phyloP scores from a whole-genome alignment of 2,888 invertebrate genomes.

The Blastobasis lacticolella region DNA sequence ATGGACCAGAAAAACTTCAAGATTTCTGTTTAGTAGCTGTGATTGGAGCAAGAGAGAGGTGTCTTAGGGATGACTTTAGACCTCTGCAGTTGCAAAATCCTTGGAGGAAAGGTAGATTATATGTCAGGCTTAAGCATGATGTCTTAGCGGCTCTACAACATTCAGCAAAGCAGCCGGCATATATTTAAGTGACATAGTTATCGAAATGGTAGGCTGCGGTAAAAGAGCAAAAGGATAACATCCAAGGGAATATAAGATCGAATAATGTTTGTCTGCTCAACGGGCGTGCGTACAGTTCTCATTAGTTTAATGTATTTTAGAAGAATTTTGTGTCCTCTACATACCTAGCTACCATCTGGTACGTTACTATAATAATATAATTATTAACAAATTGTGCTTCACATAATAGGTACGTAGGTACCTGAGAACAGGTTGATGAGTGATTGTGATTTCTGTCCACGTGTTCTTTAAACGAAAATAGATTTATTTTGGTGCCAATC shows the following conservation, averaged over 20 bases:
- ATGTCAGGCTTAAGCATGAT: conserved; percentile 93
- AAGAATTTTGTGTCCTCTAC: neutral
- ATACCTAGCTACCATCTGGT: neutral
- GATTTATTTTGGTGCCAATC: conserved; percentile 60
- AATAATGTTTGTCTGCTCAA: neutral
- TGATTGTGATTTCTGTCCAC: too few species aligned
- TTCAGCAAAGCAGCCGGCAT: conserved; percentile 86
- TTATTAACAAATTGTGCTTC: neutral
- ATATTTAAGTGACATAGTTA: conserved; percentile 61
- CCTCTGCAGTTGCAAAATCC: conserved; percentile 95
- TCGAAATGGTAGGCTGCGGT: too few species aligned
- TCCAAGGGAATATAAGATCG: too few species aligned
- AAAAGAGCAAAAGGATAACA: too few species aligned
- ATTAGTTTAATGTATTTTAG: neutral
- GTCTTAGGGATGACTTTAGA: conserved; percentile 94
- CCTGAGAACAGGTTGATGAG: too few species aligned
- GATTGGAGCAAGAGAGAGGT: conserved; percentile 94
- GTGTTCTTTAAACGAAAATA: neutral
- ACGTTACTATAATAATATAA: neutral
- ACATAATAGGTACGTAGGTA: too few species aligned
- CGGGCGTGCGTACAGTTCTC: neutral
- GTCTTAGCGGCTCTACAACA: conserved; percentile 91
- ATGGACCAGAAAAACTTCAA: conserved; percentile 85
- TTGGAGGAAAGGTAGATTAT: conserved; percentile 95
- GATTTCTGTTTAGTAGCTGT: conserved; percentile 97